These are phyloP conservation scores for Erithacus rubecula DNA, from an alignment of 2,797 vertebrate genomes.

Conservation along the genomic window DNA sequence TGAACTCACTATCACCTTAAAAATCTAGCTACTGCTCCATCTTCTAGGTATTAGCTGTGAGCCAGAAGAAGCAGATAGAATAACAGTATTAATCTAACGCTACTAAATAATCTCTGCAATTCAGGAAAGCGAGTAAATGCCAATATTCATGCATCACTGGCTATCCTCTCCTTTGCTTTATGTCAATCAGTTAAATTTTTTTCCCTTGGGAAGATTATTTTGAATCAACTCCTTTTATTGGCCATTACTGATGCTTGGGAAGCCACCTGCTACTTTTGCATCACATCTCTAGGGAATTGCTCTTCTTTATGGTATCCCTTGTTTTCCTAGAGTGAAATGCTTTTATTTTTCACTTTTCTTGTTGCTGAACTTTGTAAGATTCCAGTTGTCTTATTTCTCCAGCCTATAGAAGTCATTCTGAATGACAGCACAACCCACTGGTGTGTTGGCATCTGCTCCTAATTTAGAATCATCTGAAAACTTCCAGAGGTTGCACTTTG, in stretches of 20 bases:
- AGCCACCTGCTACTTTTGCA: background rate
- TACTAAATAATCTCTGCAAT: background rate
- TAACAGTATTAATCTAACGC: rapidly evolving
- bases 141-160: background rate
- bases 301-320: background rate
- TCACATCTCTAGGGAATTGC: background rate
- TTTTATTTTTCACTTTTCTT: background rate
- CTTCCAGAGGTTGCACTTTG: background rate
- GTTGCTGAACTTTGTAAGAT: background rate
- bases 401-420: background rate
- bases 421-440: background rate
- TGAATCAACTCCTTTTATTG: background rate
- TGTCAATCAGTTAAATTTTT: background rate
- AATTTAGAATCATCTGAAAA: background rate
- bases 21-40: rapidly evolving
- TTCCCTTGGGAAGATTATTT: background rate
- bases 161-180: background rate
- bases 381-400: background rate
- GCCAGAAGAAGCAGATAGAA: background rate
- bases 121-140: background rate
- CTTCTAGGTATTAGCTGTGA: background rate
- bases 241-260: background rate
- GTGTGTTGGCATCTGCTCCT: background rate
- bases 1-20: background rate
- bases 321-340: background rate